A percentile compares a stretch with the other conserved stretches of the same genome.
Evolutionary conservation across 35 echinoderm and acorn worm species (phyloP).

Genomic region (Apostichopus japonicus): DNA sequence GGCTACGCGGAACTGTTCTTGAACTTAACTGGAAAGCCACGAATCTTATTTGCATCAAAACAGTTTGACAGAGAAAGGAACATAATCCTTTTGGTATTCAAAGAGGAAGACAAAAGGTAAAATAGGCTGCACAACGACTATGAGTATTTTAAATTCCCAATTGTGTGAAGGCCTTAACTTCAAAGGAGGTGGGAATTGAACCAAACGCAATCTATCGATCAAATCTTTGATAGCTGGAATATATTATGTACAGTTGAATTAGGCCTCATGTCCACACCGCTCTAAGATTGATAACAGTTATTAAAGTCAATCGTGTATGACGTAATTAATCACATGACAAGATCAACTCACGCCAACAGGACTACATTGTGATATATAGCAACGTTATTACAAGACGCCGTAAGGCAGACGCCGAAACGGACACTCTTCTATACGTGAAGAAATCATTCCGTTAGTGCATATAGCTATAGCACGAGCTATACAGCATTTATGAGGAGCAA

Average conservation of each 20-base stretch:
- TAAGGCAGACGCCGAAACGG: too few relatives aligned
- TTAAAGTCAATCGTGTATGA: neutral
- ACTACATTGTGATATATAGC: too few relatives aligned
- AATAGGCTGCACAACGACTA: too few relatives aligned
- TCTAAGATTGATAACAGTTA: neutral
- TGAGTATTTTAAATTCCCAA: too few relatives aligned
- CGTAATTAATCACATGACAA: neutral
- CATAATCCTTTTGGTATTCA: too few relatives aligned
- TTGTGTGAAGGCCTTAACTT: neutral
- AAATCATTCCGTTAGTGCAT: too few relatives aligned
- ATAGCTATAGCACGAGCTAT: too few relatives aligned
- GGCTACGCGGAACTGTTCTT: neutral
- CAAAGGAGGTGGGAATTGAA: neutral
- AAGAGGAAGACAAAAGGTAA: too few relatives aligned
- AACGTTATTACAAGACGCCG: too few relatives aligned
- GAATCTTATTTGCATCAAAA: neutral
- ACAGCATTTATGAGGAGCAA: too few relatives aligned
- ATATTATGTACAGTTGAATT: neutral
- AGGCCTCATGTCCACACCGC: neutral
- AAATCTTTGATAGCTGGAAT: neutral
- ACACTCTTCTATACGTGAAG: too few relatives aligned
- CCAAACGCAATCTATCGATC: neutral
- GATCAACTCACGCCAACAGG: neutral
- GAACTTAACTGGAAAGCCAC: neutral
- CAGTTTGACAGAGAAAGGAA: too few relatives aligned